Conservation (phyloP, 2,113 vertebrate genomes). For the Parus major region DNA sequence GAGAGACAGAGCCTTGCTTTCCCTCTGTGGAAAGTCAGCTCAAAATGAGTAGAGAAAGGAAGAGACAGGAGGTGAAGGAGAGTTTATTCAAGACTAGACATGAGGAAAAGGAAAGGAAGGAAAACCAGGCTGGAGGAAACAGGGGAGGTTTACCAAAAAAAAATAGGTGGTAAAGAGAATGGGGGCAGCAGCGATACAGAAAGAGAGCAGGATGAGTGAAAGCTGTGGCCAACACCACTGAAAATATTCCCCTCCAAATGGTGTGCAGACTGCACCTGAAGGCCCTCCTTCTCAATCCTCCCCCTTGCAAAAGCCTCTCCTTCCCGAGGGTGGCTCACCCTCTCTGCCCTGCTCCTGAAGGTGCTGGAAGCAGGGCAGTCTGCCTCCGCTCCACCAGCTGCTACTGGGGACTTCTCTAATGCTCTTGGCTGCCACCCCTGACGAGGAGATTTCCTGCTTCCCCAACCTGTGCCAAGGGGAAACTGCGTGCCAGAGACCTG, state of each 20-base stretch:
- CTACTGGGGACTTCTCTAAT: neutral
- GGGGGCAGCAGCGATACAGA: neutral
- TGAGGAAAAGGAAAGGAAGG: neutral
- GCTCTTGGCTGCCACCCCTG: neutral
- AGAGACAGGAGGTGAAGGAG: neutral
- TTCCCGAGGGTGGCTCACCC: accelerated
- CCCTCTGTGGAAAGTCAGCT: neutral
- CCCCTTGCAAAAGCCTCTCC: neutral
- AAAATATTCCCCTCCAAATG: neutral
- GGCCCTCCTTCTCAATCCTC: neutral
- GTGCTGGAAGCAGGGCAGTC: neutral
- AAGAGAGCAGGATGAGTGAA: neutral
- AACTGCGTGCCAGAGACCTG: neutral
- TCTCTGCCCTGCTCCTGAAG: neutral
- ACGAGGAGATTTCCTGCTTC: neutral
- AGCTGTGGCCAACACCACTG: neutral
- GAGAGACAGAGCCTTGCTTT: neutral
- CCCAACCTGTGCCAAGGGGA: neutral
- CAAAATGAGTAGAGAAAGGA: neutral
- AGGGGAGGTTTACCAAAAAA: neutral
- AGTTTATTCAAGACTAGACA: neutral
- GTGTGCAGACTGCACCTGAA: neutral
- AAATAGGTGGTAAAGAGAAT: neutral
- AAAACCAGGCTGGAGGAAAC: neutral
- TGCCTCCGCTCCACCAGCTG: neutral